Conservation (phyloP, 2,888 invertebrate genomes). For the Oligia strigilis region DNA sequence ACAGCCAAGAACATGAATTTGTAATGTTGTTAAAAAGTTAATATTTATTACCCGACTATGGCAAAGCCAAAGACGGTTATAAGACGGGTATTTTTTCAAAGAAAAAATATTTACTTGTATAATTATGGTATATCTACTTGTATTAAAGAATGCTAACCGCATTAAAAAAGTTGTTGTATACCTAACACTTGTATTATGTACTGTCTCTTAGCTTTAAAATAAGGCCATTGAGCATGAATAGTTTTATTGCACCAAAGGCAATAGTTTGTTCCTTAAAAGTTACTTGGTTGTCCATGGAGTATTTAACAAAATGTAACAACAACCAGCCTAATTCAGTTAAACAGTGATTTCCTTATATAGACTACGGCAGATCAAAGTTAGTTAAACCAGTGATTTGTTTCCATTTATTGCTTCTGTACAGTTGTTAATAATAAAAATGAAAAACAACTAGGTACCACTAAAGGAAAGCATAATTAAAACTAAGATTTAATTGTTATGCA, state of each 20-base stretch:
- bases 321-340: slow-evolving; percentile 10
- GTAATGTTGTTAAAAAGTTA: background rate
- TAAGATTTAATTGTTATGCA: slow-evolving; percentile 8
- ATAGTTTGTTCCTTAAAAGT: slow-evolving; percentile 15
- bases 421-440: background rate
- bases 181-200: too few relatives aligned
- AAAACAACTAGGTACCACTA: background rate
- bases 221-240: background rate
- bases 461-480: background rate
- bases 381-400: slow-evolving; percentile 44
- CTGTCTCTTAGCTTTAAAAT: slow-evolving; percentile 22
- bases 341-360: slow-evolving; percentile 12
- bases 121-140: too few relatives aligned
- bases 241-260: background rate
- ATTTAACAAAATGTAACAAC: slow-evolving; percentile 6
- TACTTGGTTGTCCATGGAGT: slow-evolving; percentile 22
- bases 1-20: background rate
- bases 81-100: too few relatives aligned
- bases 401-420: slow-evolving; percentile 8
- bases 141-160: background rate
- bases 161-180: background rate
- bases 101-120: too few relatives aligned
- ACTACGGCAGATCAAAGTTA: slow-evolving; percentile 45
- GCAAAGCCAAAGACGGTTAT: background rate
- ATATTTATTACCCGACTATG: background rate